phyloP scores from a whole-genome alignment of 2,888 invertebrate genomes.

The Doris montereyensis region DNA sequence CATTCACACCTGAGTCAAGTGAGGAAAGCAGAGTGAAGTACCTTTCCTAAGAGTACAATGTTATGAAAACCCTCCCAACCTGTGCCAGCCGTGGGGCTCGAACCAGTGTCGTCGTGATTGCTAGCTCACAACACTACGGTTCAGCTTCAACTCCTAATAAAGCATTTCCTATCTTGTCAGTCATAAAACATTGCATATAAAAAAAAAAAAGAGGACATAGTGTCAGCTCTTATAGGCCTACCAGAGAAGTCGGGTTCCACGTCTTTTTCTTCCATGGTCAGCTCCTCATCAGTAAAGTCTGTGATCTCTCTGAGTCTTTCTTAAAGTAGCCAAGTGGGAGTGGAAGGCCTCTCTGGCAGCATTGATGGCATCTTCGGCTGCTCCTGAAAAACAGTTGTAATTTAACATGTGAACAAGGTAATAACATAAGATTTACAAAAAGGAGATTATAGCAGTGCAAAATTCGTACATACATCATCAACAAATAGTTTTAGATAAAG shows the following conservation, averaged over 20 bases:
- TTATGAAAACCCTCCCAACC: too few relatives aligned
- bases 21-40: too few relatives aligned
- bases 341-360: slow-evolving; percentile 96
- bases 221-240: too few relatives aligned
- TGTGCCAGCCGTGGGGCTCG: too few relatives aligned
- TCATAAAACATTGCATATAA: neutral
- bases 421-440: too few relatives aligned
- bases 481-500: too few relatives aligned
- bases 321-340: slow-evolving; percentile 87
- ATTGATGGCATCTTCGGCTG: slow-evolving; percentile 92
- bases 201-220: neutral
- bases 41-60: too few relatives aligned
- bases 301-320: slow-evolving; percentile 83
- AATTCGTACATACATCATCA: too few relatives aligned
- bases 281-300: slow-evolving; percentile 84
- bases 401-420: too few relatives aligned
- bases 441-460: too few relatives aligned
- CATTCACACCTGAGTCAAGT: too few relatives aligned
- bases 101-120: too few relatives aligned
- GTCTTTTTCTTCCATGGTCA: slow-evolving; percentile 79
- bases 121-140: neutral
- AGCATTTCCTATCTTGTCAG: neutral
- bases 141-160: neutral
- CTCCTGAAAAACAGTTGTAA: slow-evolving; percentile 75
- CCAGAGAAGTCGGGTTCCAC: slow-evolving; percentile 73